Percentiles rank a stretch among this genome's conserved stretches.
These are phyloP conservation scores for Allolobophora icterica DNA, from an alignment of 2,888 invertebrate species.

Conservation along the genomic window DNA sequence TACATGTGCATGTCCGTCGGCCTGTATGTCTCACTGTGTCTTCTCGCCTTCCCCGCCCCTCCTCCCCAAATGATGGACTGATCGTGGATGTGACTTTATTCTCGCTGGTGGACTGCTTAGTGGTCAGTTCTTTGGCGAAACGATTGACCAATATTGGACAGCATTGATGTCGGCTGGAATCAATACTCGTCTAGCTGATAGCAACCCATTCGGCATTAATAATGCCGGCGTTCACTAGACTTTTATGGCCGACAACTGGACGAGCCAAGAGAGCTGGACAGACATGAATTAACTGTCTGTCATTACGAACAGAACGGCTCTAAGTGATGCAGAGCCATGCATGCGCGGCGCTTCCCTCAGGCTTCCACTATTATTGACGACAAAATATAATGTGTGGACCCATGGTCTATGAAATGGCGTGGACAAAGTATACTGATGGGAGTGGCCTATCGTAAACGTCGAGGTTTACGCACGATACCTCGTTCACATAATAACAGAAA, in stretches of 20 bases:
- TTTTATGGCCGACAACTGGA: not conserved
- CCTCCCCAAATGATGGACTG: not conserved
- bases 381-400: too few relatives aligned
- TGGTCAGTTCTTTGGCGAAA: not conserved
- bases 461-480: too few relatives aligned
- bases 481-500: too few relatives aligned
- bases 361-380: not conserved
- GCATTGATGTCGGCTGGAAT: slow-evolving; percentile 17
- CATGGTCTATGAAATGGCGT: too few relatives aligned
- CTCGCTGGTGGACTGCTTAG: slow-evolving; percentile 11
- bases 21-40: too few relatives aligned
- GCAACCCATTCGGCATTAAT: not conserved
- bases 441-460: too few relatives aligned
- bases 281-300: not conserved
- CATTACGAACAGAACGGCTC: not conserved
- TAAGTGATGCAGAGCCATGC: not conserved
- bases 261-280: not conserved
- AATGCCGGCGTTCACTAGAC: not conserved
- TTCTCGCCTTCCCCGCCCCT: too few relatives aligned
- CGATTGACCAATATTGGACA: slow-evolving; percentile 14
- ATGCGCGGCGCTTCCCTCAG: not conserved
- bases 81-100: not conserved
- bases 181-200: slow-evolving; percentile 17
- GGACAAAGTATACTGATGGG: too few relatives aligned
- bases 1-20: too few relatives aligned